Evolutionary conservation across 2,113 vertebrate genomes (phyloP).

Genomic region (Chloebia gouldiae): DNA sequence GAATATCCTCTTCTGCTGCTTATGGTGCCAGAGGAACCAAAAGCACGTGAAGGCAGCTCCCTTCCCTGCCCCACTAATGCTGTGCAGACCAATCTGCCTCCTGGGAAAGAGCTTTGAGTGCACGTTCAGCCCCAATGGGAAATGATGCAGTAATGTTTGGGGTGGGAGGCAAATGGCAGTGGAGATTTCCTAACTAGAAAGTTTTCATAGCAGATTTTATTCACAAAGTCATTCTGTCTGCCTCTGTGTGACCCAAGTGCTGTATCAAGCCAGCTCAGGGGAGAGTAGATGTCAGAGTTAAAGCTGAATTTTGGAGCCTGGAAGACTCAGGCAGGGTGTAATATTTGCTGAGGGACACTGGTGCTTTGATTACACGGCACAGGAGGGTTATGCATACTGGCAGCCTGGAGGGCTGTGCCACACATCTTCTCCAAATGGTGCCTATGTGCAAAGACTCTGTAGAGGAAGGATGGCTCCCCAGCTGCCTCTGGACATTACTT

Average conservation of each 20-base stretch:
- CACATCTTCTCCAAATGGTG: not conserved
- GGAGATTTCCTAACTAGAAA: not conserved
- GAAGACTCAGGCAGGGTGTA: not conserved
- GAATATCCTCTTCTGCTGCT: not conserved
- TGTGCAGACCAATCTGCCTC: not conserved
- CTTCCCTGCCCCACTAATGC: not conserved
- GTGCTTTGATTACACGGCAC: not conserved
- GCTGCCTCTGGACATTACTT: not conserved
- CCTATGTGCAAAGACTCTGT: not conserved
- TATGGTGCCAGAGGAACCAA: not conserved
- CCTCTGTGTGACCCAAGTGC: not conserved
- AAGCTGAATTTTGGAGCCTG: conserved; percentile 7
- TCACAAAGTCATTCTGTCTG: not conserved
- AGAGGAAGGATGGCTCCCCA: not conserved
- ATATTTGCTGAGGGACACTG: conserved; percentile 39
- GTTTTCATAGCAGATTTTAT: not conserved
- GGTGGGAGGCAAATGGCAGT: not conserved
- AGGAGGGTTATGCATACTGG: not conserved
- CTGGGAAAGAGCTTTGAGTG: not conserved
- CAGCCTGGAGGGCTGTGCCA: conserved; percentile 4
- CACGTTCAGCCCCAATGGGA: not conserved
- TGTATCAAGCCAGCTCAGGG: not conserved
- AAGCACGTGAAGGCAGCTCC: not conserved
- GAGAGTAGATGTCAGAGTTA: not conserved
- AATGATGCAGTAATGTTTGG: not conserved